phyloP scores from a whole-genome alignment of 2,113 vertebrate species.

The Urocolius indicus region DNA sequence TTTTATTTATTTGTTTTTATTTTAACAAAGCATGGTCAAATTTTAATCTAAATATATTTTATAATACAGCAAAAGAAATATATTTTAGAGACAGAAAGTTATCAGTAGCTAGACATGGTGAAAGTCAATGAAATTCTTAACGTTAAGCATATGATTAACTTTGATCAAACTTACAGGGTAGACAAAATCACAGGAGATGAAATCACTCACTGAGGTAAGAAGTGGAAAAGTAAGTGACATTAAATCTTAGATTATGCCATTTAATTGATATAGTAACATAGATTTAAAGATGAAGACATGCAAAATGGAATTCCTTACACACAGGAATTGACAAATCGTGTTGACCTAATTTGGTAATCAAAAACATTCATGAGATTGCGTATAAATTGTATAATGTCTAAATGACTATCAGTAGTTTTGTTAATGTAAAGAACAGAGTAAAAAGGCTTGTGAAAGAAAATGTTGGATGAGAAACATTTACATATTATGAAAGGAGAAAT shows the following conservation, averaged over 20 bases:
- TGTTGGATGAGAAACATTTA: background rate
- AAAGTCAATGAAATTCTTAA: background rate
- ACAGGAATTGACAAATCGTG: background rate
- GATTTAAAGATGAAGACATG: background rate
- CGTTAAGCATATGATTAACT: background rate
- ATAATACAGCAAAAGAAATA: background rate
- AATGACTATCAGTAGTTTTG: background rate
- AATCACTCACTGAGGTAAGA: background rate
- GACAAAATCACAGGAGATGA: background rate
- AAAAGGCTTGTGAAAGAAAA: background rate
- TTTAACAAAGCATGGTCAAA: background rate
- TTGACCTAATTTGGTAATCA: background rate
- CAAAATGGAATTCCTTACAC: background rate
- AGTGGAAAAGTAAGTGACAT: background rate
- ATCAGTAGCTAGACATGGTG: background rate
- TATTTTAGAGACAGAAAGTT: background rate
- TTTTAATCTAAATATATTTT: background rate
- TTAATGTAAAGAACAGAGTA: background rate
- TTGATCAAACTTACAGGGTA: background rate
- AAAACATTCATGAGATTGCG: background rate
- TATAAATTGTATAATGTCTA: background rate
- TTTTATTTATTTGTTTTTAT: background rate
- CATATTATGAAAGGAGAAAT: background rate
- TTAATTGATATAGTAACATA: background rate
- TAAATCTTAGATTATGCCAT: background rate